These are phyloP conservation scores for Salarias fasciatus DNA, from an alignment of 2,797 vertebrate species.

Conservation along the genomic window DNA sequence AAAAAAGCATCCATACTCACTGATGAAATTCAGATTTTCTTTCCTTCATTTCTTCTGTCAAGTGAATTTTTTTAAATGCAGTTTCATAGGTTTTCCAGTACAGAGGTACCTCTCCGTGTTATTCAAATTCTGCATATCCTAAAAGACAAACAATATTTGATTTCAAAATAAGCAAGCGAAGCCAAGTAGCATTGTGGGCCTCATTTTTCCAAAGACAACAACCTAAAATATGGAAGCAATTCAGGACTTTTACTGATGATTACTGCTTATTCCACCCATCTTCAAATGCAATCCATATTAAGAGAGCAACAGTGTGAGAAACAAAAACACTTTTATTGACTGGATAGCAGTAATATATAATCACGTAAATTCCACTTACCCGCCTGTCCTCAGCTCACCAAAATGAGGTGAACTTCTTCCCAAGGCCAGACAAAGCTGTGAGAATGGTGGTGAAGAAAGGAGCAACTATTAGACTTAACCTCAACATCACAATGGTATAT, in stretches of 20 bases:
- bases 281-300: no score
- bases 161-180: constrained; percentile 30
- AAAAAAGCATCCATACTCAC: constrained; percentile 79
- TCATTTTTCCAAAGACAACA: not conserved
- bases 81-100: constrained; percentile 94
- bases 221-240: constrained; percentile 3
- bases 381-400: constrained; percentile 88
- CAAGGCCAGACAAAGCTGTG: constrained; percentile 94
- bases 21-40: constrained; percentile 86
- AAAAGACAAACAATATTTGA: constrained; percentile 41
- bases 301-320: not conserved
- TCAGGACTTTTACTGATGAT: constrained; percentile 21
- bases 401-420: constrained; percentile 99
- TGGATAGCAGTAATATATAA: no score
- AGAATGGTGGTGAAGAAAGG: constrained; percentile 43
- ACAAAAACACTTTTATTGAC: not conserved
- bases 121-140: constrained; percentile 59
- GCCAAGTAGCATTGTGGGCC: constrained; percentile 5
- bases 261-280: constrained; percentile 1
- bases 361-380: constrained; percentile 73
- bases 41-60: constrained; percentile 49
- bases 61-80: constrained; percentile 74
- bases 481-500: no score
- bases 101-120: constrained; percentile 78
- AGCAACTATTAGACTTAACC: no score